Percentiles rank a stretch among this genome's conserved stretches.
phyloP scores from a whole-genome alignment of 2,888 invertebrate species.

The Hartigia nigra region DNA sequence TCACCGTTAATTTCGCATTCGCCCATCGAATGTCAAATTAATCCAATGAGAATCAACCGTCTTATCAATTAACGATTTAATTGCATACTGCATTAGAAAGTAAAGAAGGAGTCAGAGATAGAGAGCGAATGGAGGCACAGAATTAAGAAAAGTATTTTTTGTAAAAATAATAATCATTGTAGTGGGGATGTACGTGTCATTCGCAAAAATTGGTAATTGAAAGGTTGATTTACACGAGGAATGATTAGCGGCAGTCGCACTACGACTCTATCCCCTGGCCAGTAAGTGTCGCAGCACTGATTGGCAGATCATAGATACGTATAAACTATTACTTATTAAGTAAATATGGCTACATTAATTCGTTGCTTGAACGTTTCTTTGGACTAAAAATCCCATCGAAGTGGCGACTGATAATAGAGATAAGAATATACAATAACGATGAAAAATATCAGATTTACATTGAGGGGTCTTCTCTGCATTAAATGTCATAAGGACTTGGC shows the following conservation, averaged over 20 bases:
- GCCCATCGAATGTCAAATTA: background rate
- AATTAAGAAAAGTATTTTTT: background rate
- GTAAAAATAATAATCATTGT: background rate
- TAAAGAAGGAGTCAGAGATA: background rate
- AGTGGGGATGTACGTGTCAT: background rate
- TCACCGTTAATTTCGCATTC: background rate
- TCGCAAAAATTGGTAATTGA: background rate
- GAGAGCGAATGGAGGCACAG: background rate
- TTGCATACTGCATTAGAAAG: background rate
- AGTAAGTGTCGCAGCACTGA: background rate
- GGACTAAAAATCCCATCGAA: slow-evolving; percentile 25
- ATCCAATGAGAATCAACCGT: background rate
- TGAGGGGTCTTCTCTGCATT: background rate
- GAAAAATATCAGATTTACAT: background rate
- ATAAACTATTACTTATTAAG: background rate
- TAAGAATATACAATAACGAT: background rate
- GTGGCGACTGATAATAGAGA: background rate
- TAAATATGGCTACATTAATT: slow-evolving; percentile 31
- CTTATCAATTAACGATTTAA: background rate
- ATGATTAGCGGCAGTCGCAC: background rate
- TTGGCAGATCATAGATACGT: background rate
- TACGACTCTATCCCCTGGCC: background rate
- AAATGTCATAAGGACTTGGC: background rate
- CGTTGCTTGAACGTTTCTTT: slow-evolving; percentile 35
- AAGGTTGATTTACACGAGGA: background rate